These are phyloP conservation scores for Rhizoglyphus robini DNA, from an alignment of 1,140 invertebrate species.

Conservation along the genomic window DNA sequence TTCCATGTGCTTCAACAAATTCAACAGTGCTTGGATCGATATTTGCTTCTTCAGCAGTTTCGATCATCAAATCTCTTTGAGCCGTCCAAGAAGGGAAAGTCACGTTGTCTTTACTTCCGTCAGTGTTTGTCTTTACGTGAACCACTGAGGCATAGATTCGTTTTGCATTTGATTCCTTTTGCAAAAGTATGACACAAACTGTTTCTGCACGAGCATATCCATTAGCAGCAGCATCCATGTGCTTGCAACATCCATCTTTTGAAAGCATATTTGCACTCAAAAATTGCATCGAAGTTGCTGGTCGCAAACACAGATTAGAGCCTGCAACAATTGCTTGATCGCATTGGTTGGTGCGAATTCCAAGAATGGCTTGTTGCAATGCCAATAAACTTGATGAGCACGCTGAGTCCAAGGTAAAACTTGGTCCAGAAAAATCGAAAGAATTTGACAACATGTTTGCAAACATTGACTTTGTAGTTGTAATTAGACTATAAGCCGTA, in stretches of 20 bases:
- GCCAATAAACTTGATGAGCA: conserved; percentile 85
- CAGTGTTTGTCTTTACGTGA: conserved; percentile 44
- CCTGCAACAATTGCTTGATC: conserved; percentile 86
- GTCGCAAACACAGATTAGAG: conserved; percentile 67
- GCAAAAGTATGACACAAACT: conserved; percentile 39
- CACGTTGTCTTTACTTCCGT: conserved; percentile 42
- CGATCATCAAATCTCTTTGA: conserved; percentile 30
- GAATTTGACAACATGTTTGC: conserved; percentile 87
- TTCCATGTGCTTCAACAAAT: conserved; percentile 39
- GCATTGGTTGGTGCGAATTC: conserved; percentile 69
- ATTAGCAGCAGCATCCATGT: conserved; percentile 72
- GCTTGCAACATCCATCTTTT: conserved; percentile 73
- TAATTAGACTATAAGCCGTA: conserved; percentile 81
- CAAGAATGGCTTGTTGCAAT: conserved; percentile 64
- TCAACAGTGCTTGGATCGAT: conserved; percentile 31
- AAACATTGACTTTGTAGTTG: conserved; percentile 86
- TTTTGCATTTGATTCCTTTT: conserved; percentile 39
- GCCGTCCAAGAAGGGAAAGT: conserved; percentile 21
- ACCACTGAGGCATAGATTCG: conserved; percentile 73
- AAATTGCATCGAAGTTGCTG: conserved; percentile 78
- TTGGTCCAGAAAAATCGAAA: conserved; percentile 80
- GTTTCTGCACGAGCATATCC: conserved; percentile 67
- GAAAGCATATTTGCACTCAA: conserved; percentile 79
- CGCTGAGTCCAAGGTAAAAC: conserved; percentile 82
- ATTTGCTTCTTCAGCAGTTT: conserved; percentile 30